Evolutionary conservation across 2,113 vertebrate genomes (phyloP).

Genomic region (Gymnogyps californianus): DNA sequence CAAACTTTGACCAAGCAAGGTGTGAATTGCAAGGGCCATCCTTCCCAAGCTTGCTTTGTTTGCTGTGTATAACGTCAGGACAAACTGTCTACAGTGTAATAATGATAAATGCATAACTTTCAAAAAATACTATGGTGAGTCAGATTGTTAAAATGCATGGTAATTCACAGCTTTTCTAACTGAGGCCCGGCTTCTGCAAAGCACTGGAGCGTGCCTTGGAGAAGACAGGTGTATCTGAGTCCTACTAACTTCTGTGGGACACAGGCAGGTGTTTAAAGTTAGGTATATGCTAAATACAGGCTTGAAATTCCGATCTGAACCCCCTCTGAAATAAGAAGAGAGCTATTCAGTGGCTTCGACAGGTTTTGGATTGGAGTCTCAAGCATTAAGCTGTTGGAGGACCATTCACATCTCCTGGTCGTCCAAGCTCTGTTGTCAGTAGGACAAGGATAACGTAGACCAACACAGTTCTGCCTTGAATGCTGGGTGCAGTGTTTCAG

Average conservation of each 20-base stretch:
- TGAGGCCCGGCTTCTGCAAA: neutral
- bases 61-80: neutral
- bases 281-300: neutral
- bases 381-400: neutral
- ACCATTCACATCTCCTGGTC: neutral
- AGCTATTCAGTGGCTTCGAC: neutral
- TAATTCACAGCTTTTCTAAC: neutral
- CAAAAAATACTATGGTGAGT: neutral
- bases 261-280: neutral
- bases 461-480: neutral
- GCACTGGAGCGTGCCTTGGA: neutral
- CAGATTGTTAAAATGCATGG: neutral
- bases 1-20: neutral
- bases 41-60: neutral
- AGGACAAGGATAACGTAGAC: neutral
- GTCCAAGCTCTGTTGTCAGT: accelerated
- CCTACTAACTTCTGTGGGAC: too few species aligned
- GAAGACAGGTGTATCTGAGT: neutral
- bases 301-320: neutral
- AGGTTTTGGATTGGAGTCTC: neutral
- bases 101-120: neutral
- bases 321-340: neutral
- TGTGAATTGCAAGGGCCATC: neutral
- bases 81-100: neutral
- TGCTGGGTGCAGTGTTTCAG: neutral